phyloP scores from a whole-genome alignment of 2,888 invertebrate species.

The Eumerus sabulonum region DNA sequence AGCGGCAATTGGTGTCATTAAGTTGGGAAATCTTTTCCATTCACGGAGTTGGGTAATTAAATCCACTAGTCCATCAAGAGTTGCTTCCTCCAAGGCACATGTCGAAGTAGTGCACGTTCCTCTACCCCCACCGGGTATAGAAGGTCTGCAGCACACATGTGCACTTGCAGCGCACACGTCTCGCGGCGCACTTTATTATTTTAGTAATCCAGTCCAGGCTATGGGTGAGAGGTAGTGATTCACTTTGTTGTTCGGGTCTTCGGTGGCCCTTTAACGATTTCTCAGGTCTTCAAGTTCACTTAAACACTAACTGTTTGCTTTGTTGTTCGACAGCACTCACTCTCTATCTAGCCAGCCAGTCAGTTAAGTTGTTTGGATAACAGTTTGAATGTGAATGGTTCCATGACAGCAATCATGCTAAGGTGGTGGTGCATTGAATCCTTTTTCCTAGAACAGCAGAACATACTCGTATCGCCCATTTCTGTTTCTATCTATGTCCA shows the following conservation, averaged over 20 bases:
- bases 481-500: slow-evolving; percentile 25
- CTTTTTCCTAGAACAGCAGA: slow-evolving; percentile 46
- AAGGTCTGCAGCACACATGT: slow-evolving; percentile 61
- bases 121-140: not conserved
- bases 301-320: slow-evolving; percentile 57
- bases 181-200: slow-evolving; percentile 47
- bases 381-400: slow-evolving; percentile 49
- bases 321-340: slow-evolving; percentile 59
- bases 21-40: not conserved
- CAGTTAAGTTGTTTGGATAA: slow-evolving; percentile 65
- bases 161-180: slow-evolving; percentile 17
- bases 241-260: slow-evolving; percentile 61
- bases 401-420: slow-evolving; percentile 10
- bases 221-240: slow-evolving; percentile 35
- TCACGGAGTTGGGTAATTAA: slow-evolving; percentile 33
- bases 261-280: slow-evolving; percentile 56
- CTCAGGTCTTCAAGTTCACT: slow-evolving; percentile 68
- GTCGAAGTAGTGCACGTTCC: slow-evolving; percentile 14
- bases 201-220: slow-evolving; percentile 52
- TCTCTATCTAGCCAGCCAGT: slow-evolving; percentile 31
- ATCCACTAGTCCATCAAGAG: slow-evolving; percentile 6
- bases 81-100: slow-evolving; percentile 39
- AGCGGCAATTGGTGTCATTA: no score
- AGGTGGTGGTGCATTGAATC: slow-evolving; percentile 61
- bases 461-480: slow-evolving; percentile 19